Evolutionary conservation across 2,113 vertebrate species (phyloP), one percentile per base, ranked within the genome.

Genomic region (Poeciliopsis retropinna): DNA sequence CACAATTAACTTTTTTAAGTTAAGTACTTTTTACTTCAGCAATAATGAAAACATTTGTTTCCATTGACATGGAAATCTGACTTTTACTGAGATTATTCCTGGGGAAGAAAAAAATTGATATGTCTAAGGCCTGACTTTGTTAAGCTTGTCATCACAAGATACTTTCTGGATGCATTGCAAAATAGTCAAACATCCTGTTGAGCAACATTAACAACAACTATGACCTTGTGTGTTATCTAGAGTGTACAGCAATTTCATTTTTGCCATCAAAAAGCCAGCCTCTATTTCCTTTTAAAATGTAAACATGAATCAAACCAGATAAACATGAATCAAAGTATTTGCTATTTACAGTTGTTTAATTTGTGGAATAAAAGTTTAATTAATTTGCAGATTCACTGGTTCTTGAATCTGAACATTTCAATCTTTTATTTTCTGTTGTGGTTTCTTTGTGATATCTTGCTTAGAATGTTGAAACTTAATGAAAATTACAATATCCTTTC

Each of bases 191-290:
- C 60, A 75, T 76, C 65, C 39, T 75, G 47, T 64, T 60, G 31
- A 76, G 63, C 78, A 82, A 88, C 78, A 87, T 86, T 86, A 84
- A 64, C 74, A 28, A 51, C 28, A 76, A 76, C 83, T 82, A 78
- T 81, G 44, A 34, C 47, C 69, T 60, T 1, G 60, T 60, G 60
- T 71, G 51, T 78, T 69, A 63, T 70, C 51, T 57, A 10, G 22
- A 57, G 2, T n/a, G n/a, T n/a, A 77, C 30, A 75, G 74, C 70
- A 74, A 83, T 70, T 76, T 74, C 10, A 37, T 70, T 69, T 29
- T 78, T 67, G 30, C 31, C 72, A 37, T 41, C 67, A 69, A 32
- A 60, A 66, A 41, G 60, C 73, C 67, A 85, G 29, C 22, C n/a
- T 57, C 51, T n/a, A 3, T 11, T 57, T 8, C 25, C 51, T 25